phyloP scores from a whole-genome alignment of 2,113 vertebrate genomes.

The Nestor notabilis region DNA sequence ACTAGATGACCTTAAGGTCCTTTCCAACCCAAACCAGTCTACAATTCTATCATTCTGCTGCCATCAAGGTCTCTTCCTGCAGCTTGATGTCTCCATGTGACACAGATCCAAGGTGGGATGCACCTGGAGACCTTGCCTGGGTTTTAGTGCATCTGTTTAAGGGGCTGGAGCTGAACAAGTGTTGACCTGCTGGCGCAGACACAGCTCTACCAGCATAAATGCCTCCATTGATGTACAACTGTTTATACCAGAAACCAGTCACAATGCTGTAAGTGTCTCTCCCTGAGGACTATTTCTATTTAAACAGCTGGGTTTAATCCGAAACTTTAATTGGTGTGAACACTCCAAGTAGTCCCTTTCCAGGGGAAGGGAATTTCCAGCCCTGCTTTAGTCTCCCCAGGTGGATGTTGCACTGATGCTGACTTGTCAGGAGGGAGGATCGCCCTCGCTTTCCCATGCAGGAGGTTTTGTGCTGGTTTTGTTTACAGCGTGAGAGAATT shows the following conservation, averaged over 20 bases:
- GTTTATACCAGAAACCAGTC: slow-evolving; percentile 19
- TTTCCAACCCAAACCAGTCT: not conserved
- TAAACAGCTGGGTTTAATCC: slow-evolving; percentile 48
- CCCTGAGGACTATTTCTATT: slow-evolving; percentile 20
- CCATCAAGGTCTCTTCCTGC: not conserved
- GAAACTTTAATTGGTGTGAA: slow-evolving; percentile 10
- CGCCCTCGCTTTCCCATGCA: not conserved
- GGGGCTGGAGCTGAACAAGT: not conserved
- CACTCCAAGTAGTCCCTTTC: not conserved
- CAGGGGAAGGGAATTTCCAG: slow-evolving; percentile 43
- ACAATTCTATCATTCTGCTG: not conserved
- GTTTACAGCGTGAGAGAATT: not conserved
- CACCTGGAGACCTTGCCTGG: not conserved
- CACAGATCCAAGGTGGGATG: not conserved
- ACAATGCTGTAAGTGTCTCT: slow-evolving; percentile 30
- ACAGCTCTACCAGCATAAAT: not conserved
- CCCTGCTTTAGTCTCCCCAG: not conserved
- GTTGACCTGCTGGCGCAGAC: not conserved
- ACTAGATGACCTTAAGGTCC: not conserved
- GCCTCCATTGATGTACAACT: not conserved
- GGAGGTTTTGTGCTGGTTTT: not conserved
- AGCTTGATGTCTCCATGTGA: accelerated
- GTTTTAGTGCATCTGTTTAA: not conserved
- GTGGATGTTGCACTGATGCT: not conserved
- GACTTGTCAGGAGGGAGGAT: not conserved